Conservation (phyloP, 2,797 vertebrate species). For the Crypturellus tataupa region DNA sequence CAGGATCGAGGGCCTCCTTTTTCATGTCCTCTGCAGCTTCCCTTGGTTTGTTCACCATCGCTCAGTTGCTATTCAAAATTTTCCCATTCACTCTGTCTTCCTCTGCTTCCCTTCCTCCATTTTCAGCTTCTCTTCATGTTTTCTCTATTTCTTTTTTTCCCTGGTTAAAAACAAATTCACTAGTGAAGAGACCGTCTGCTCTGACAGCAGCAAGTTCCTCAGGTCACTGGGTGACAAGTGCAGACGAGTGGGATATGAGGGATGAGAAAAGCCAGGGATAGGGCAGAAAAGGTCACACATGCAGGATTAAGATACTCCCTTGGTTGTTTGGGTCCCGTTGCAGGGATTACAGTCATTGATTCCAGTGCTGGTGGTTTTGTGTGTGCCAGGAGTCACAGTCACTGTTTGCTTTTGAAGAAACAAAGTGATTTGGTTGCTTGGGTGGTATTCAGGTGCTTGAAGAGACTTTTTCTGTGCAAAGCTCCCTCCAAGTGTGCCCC, state of each 20-base stretch:
- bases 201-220: not conserved
- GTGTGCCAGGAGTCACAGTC: not conserved
- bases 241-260: not conserved
- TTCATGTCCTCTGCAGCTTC: conserved; percentile 53
- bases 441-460: not conserved
- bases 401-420: not conserved
- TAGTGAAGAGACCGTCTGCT: not conserved
- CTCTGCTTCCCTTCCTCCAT: conserved; percentile 35
- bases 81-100: not conserved
- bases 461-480: not conserved
- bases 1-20: conserved; percentile 60
- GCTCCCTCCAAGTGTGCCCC: not conserved
- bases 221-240: conserved; percentile 9
- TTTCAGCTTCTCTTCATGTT: conserved; percentile 42
- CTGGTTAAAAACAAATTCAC: not conserved
- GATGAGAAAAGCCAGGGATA: not conserved
- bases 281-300: not conserved
- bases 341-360: not conserved
- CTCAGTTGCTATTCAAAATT: conserved; percentile 17
- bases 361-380: not conserved
- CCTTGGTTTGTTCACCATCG: conserved; percentile 47
- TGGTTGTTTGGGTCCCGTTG: not conserved
- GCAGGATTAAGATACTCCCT: not conserved
- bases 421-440: not conserved
- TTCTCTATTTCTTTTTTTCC: conserved; percentile 39